Evolutionary conservation across 2,113 vertebrate species (phyloP).

Genomic region (Chitala chitala): DNA sequence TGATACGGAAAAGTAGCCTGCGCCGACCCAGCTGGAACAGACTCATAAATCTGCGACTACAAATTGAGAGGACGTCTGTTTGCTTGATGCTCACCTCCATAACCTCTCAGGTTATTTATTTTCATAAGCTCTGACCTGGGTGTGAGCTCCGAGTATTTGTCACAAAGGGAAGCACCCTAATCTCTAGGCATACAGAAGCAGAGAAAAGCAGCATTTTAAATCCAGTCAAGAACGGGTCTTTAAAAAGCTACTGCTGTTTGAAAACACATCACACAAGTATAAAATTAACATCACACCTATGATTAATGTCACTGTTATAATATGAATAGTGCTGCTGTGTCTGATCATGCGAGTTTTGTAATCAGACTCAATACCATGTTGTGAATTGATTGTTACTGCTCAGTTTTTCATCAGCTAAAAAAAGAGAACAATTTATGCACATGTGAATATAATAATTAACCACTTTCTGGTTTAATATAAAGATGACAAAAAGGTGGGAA

Average conservation of each 20-base stretch:
- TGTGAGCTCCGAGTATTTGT: not conserved
- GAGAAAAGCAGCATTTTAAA: not conserved
- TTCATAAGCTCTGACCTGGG: constrained; percentile 61
- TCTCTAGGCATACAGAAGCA: constrained; percentile 36
- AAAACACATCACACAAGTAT: not conserved
- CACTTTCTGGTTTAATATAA: too few species aligned
- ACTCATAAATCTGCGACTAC: constrained; percentile 61
- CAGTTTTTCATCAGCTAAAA: too few species aligned
- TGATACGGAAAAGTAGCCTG: constrained; percentile 58
- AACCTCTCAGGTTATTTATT: constrained; percentile 64
- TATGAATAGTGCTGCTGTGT: too few species aligned
- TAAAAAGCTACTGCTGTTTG: not conserved
- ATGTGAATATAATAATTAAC: too few species aligned
- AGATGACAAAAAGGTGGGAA: too few species aligned
- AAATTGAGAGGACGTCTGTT: constrained; percentile 54
- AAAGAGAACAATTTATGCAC: too few species aligned
- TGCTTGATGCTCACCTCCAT: constrained; percentile 65
- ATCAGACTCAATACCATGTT: too few species aligned
- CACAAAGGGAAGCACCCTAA: constrained; percentile 31
- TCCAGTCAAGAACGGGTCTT: too few species aligned
- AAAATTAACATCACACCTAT: not conserved
- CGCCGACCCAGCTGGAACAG: constrained; percentile 33
- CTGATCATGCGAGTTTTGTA: too few species aligned
- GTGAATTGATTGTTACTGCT: not conserved
- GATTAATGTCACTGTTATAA: not conserved